Evolutionary conservation across 2,888 invertebrate species (phyloP).

Genomic region (Epirrhoe tristata): DNA sequence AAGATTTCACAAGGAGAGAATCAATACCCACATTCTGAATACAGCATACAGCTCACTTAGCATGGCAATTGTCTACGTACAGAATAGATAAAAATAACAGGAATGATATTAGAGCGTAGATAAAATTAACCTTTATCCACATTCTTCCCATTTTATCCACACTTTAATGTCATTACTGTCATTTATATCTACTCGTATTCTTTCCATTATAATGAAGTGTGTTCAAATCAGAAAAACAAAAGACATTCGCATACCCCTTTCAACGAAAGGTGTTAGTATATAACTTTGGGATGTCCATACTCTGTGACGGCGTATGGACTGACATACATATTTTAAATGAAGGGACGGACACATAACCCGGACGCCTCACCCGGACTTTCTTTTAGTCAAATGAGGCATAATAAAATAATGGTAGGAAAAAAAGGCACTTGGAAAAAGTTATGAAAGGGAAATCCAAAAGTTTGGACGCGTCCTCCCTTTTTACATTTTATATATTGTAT

Average conservation of each 20-base stretch:
- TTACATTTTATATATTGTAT: constrained; percentile 75
- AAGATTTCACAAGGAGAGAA: no score
- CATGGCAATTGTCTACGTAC: no score
- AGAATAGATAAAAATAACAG: no score
- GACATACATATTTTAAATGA: constrained; percentile 79
- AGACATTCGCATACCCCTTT: constrained; percentile 41
- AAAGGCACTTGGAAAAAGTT: constrained; percentile 80
- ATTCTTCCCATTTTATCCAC: no score
- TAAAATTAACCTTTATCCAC: no score
- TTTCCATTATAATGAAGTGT: constrained; percentile 37
- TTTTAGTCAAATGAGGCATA: constrained; percentile 82
- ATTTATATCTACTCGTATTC: no score
- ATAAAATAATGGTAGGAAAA: constrained; percentile 79
- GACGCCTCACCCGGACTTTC: constrained; percentile 74
- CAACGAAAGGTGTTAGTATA: constrained; percentile 37
- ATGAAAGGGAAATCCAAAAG: constrained; percentile 78
- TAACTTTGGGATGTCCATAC: constrained; percentile 62
- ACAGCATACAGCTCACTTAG: no score
- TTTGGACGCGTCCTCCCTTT: constrained; percentile 69
- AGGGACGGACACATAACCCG: constrained; percentile 70
- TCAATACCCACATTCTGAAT: no score
- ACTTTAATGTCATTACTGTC: no score
- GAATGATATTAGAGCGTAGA: no score
- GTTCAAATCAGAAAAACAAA: constrained; percentile 42
- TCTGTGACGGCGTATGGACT: constrained; percentile 57